Base-by-base conservation (phyloP, 2,888 invertebrate genomes). In the Melanostoma scalare region DNA sequence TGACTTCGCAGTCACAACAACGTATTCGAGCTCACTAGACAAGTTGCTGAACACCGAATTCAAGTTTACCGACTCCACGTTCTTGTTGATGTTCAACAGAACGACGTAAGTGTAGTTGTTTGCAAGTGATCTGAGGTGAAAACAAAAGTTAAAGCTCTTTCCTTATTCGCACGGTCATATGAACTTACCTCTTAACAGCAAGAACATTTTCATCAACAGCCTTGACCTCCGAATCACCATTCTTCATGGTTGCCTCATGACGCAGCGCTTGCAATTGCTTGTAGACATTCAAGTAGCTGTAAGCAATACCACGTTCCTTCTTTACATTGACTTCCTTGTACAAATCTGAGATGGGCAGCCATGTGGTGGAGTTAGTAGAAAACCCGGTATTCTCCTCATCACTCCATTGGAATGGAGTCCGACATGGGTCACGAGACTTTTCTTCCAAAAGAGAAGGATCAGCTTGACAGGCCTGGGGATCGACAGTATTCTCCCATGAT, bases 381-480 rank as follows among this genome's bases (percentile, higher is more conserved):
- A 91, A 91, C 5, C 91, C 36, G 79, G 90, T 50, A 86, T 92
- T 93, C 3, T 86, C 88, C 0, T 89, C 88, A 55, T 88, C 86
- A 86, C 92, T 92, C 94, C 94, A 94, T 86, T 94, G 94, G 88
- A 93, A 20, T 20, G 20, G 20, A 20, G 20, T 20, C 20, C 20
- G 20, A 20, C 20, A 20, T 20, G 20, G 20, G 89, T 95, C 95
- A 3, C 95, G 88, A 0, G 94, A 93, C 31, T 90, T 92, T 44
- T 90, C 87, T 82, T 92, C 90, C 89, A 94, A 95, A 85, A 93
- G 92, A 2, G 92, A 86, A 0, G 93, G 92, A 86, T 94, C 94
- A 0, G 93, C 93, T 87, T 93, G 93, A 87, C 93, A 93, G 2
- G 94, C 95, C 3, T 93, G 92, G 0, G 94, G 94, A 90, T 95